phyloP scores from a whole-genome alignment of 1,140 invertebrate genomes.

The Formica selysi region DNA sequence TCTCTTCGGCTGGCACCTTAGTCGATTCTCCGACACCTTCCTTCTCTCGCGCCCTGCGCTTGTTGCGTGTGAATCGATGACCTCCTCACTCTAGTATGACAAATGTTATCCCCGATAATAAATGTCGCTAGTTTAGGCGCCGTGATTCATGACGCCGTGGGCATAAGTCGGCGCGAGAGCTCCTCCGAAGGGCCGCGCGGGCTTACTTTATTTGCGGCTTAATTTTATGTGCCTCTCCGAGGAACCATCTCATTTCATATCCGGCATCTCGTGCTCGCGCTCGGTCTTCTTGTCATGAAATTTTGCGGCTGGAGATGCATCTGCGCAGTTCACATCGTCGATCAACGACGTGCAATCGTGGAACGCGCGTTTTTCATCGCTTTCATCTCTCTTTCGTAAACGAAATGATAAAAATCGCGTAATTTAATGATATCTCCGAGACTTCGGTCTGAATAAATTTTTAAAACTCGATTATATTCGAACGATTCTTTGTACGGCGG shows the following conservation, averaged over 20 bases:
- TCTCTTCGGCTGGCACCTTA: neutral
- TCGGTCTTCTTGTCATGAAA: slow-evolving; percentile 25
- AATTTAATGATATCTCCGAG: no score
- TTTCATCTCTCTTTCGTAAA: no score
- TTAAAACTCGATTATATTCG: slow-evolving; percentile 64
- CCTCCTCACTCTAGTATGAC: slow-evolving; percentile 78
- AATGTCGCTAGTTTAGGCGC: slow-evolving; percentile 81
- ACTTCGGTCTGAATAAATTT: slow-evolving; percentile 52
- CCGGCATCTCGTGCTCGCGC: neutral
- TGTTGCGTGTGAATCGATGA: slow-evolving; percentile 61
- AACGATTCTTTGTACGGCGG: slow-evolving; percentile 9
- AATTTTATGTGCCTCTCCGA: slow-evolving; percentile 79
- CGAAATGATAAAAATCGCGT: no score
- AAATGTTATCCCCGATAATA: slow-evolving; percentile 82
- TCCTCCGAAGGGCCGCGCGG: slow-evolving; percentile 50
- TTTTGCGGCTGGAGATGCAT: slow-evolving; percentile 12
- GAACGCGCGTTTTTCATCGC: no score
- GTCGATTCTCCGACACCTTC: neutral
- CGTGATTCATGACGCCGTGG: slow-evolving; percentile 78
- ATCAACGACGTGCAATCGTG: neutral
- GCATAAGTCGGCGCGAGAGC: slow-evolving; percentile 65
- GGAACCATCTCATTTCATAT: slow-evolving; percentile 36
- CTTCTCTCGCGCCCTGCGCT: slow-evolving; percentile 19
- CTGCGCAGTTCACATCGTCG: neutral
- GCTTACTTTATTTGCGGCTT: slow-evolving; percentile 81